A percentile compares a stretch with the other conserved stretches of the same genome.
Conservation (phyloP, 2,113 vertebrate species). For the Triplophysa rosa region DNA sequence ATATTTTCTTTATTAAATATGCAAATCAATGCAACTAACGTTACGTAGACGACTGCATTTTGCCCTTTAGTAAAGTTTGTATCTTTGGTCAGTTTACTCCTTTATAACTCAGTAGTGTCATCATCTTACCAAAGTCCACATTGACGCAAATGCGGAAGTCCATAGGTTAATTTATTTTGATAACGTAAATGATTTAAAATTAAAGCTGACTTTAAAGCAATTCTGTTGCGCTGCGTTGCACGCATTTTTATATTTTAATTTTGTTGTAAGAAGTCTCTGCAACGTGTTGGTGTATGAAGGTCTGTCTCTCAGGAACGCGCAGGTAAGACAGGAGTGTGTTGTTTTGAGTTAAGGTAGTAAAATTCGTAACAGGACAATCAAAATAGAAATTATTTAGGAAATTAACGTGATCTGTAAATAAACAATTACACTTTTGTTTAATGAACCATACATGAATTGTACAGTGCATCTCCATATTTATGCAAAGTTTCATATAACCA, state of each 20-base stretch:
- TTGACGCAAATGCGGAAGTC: slow-evolving; percentile 60
- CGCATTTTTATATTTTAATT: background rate
- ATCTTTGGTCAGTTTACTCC: slow-evolving; percentile 29
- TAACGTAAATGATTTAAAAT: slow-evolving; percentile 24
- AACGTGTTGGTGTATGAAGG: background rate
- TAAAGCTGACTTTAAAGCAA: slow-evolving; percentile 9
- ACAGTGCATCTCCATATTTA: background rate
- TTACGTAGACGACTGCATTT: too few species aligned
- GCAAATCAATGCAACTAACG: too few species aligned
- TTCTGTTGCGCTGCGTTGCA: background rate
- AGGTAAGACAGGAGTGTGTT: background rate
- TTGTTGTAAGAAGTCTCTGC: background rate
- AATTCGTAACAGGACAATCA: background rate
- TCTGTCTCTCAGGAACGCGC: background rate
- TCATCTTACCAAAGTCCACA: slow-evolving; percentile 63
- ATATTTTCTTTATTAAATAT: too few species aligned
- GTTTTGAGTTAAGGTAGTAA: background rate
- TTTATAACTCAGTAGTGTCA: slow-evolving; percentile 47
- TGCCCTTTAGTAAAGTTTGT: background rate
- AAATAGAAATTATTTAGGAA: too few species aligned
- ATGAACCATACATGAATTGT: background rate
- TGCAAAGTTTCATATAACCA: background rate
- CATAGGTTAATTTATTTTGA: slow-evolving; percentile 25
- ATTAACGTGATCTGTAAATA: too few species aligned
- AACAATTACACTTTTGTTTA: too few species aligned